These are phyloP conservation scores for Linurgus olivaceus DNA, from an alignment of 2,797 vertebrate species.

Conservation along the genomic window DNA sequence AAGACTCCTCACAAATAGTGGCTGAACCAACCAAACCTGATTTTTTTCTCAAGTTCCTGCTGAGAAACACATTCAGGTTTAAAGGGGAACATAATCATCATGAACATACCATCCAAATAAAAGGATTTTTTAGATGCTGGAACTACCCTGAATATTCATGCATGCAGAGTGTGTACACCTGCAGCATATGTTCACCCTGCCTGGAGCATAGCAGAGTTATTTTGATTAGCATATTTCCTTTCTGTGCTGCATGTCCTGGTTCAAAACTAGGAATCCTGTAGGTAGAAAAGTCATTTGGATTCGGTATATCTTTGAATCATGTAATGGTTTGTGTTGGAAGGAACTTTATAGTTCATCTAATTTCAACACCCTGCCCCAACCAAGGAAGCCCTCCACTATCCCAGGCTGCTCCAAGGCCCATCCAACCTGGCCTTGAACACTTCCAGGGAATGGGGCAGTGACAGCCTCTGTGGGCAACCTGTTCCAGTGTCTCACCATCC, in stretches of 20 bases:
- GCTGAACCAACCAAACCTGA: fast-evolving
- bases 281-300: not conserved
- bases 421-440: not conserved
- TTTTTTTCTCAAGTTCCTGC: not conserved
- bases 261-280: not conserved
- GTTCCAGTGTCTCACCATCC: not conserved
- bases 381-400: not conserved
- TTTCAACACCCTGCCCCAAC: not conserved
- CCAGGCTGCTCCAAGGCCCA: not conserved
- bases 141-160: not conserved
- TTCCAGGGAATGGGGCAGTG: not conserved
- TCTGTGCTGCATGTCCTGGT: not conserved
- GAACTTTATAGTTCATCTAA: not conserved
- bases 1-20: not conserved
- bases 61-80: not conserved
- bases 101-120: not conserved
- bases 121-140: not conserved
- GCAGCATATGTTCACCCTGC: not conserved
- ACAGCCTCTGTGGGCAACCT: not conserved
- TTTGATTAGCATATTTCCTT: not conserved
- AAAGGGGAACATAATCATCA: not conserved
- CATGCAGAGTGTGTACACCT: not conserved
- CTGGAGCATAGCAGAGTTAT: not conserved
- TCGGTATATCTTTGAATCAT: not conserved
- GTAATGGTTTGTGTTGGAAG: not conserved